phyloP scores from a whole-genome alignment of 2,113 vertebrate species.

The Mus musculus region DNA sequence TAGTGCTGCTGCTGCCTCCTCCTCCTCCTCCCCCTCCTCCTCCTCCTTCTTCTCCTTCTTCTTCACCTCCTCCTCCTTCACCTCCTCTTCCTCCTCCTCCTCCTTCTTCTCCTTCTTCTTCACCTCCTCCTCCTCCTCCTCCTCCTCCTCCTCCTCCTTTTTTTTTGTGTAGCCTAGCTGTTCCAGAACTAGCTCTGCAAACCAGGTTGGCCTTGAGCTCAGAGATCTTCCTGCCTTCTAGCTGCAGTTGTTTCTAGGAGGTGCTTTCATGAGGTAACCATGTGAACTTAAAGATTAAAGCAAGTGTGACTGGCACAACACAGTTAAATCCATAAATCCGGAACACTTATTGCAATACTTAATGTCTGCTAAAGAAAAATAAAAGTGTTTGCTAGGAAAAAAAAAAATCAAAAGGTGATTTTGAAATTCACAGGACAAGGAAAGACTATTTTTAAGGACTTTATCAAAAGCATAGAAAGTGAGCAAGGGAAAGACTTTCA shows the following conservation, averaged over 20 bases:
- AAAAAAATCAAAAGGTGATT: constrained; percentile 54
- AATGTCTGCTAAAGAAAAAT: background rate
- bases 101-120: too few species aligned
- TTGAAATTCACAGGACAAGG: constrained; percentile 47
- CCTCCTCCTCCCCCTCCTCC: rapidly evolving
- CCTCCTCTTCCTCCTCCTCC: too few species aligned
- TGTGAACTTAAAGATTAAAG: background rate
- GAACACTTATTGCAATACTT: background rate
- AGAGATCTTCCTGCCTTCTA: background rate
- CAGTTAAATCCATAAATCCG: constrained; percentile 22
- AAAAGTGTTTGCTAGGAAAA: background rate
- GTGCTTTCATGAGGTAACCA: constrained; percentile 2
- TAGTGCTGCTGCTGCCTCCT: background rate
- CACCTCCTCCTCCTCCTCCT: too few species aligned
- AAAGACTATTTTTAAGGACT: constrained; percentile 41
- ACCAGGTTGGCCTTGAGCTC: background rate
- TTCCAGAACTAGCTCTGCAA: background rate
- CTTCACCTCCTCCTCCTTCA: too few species aligned
- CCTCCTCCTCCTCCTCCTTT: background rate
- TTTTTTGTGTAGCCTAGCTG: background rate
- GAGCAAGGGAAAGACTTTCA: constrained; percentile 6
- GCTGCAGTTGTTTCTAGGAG: background rate
- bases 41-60: too few species aligned
- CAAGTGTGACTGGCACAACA: background rate
- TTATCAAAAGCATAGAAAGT: constrained; percentile 27